Base-by-base conservation (phyloP, 1,140 invertebrate species). In the Ceratosolen solmsi region DNA sequence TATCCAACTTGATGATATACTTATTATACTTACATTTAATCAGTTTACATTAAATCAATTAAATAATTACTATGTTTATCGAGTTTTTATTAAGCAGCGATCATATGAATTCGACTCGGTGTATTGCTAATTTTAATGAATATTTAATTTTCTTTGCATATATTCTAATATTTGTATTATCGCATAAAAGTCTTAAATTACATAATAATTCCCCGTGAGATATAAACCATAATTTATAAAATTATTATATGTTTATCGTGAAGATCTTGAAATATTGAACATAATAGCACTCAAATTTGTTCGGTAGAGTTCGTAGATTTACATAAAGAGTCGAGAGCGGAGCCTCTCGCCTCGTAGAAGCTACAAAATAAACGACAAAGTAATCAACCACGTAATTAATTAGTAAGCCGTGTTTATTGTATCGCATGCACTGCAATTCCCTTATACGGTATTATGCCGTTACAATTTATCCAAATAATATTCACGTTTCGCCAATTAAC, bases 1-100 rank as follows among this genome's bases (percentile, higher is more conserved):
- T 63, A 63, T 33, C 25, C 58, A 13, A 9, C 8, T n/a, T 17
- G 60, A 63, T 33, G 27, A 11, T 33, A 20, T 20, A 63, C 20
- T 68, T 38, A 27, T 68, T 38, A 38, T n/a, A 68, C 0, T 36
- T 68, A 38, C n/a, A 38, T 38, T 38, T 38, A 36, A 68, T 36
- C 36, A n/a, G 22, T 30, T 68, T 22, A 22, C 17, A n/a, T 68
- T n/a, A 38, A 36, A 68, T 38, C 8, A 68, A 68, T 68, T 68
- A 68, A 68, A 68, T 68, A 68, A 68, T 68, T 68, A 38, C 63
- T n/a, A 4, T 68, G 9, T 38, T 38, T 68, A 38, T 15, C 5
- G 4, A 33, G 30, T 15, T 63, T 30, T 33, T 17, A 63, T 5
- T 17, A 63, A n/a, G 1, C 9, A 4, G 27, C 4, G 25, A 63